phyloP scores from a whole-genome alignment of 1,140 invertebrate species.

The Ladona fulva region DNA sequence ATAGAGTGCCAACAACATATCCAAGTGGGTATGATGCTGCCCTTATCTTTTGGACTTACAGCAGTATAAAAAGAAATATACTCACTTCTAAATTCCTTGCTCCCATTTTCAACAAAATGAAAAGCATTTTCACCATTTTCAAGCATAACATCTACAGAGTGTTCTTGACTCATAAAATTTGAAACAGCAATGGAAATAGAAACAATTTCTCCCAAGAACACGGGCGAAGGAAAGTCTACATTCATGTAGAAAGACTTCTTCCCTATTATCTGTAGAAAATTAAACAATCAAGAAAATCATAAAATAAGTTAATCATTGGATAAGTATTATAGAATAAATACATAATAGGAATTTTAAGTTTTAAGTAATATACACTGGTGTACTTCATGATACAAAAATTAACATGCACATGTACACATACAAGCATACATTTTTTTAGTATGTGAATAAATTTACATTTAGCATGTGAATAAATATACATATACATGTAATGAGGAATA shows the following conservation, averaged over 20 bases:
- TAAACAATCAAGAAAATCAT: conserved; percentile 17
- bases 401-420: too few relatives aligned
- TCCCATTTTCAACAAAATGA: conserved; percentile 61
- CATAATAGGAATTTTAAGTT: too few relatives aligned
- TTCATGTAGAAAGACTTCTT: conserved; percentile 77
- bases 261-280: background rate
- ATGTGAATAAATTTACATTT: too few relatives aligned
- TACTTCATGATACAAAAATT: too few relatives aligned
- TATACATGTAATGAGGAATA: too few relatives aligned
- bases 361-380: too few relatives aligned
- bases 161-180: conserved; percentile 76
- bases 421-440: too few relatives aligned
- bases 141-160: conserved; percentile 71
- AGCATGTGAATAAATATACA: too few relatives aligned
- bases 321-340: too few relatives aligned
- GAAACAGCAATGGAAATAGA: conserved; percentile 84
- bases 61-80: conserved; percentile 16
- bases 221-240: conserved; percentile 77
- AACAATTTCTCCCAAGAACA: conserved; percentile 84
- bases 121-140: conserved; percentile 73
- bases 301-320: background rate
- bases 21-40: too few relatives aligned
- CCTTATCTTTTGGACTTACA: too few relatives aligned
- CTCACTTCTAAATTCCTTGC: conserved; percentile 47
- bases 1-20: too few relatives aligned